A percentile compares a stretch with the other conserved stretches of the same genome.
phyloP scores from a whole-genome alignment of 2,888 invertebrate genomes.

The Ellobium chinense region DNA sequence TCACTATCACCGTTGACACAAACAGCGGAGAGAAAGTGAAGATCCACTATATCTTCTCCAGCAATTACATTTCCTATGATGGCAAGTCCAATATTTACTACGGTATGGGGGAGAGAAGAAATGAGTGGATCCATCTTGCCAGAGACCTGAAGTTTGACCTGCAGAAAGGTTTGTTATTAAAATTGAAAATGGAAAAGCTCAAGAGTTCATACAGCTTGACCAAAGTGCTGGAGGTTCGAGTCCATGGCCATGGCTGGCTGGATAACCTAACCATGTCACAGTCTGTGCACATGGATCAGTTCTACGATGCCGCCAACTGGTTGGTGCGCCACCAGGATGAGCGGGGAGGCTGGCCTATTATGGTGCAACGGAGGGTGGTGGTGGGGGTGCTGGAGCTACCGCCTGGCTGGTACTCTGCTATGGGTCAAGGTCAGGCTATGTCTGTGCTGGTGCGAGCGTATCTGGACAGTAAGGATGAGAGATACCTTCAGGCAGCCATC shows the following conservation, averaged over 20 bases:
- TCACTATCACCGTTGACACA: constrained; percentile 88
- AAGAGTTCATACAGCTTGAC: constrained; percentile 49
- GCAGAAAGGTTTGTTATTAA: constrained; percentile 86
- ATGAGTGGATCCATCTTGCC: constrained; percentile 87
- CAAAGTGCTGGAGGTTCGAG: constrained; percentile 64
- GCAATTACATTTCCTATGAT: constrained; percentile 86
- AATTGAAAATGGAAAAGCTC: constrained; percentile 29
- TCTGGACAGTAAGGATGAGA: constrained; percentile 83
- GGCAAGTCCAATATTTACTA: constrained; percentile 87
- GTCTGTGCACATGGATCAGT: constrained; percentile 93
- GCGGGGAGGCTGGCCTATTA: constrained; percentile 85
- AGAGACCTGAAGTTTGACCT: constrained; percentile 94
- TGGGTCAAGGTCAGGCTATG: constrained; percentile 97
- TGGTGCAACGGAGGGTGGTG: constrained; percentile 81
- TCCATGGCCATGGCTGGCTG: constrained; percentile 75
- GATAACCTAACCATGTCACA: constrained; percentile 80
- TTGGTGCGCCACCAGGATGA: constrained; percentile 91
- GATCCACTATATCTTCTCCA: constrained; percentile 90
- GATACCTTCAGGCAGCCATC: constrained; percentile 90
- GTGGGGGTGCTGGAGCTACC: constrained; percentile 80
- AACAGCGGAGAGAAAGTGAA: constrained; percentile 85
- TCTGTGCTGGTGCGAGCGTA: constrained; percentile 96
- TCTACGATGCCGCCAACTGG: constrained; percentile 96
- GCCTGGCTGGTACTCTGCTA: constrained; percentile 97
- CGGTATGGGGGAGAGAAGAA: constrained; percentile 84